These are phyloP conservation scores for Psittacula derbiana DNA, from an alignment of 2,797 vertebrate species.

Conservation along the genomic window DNA sequence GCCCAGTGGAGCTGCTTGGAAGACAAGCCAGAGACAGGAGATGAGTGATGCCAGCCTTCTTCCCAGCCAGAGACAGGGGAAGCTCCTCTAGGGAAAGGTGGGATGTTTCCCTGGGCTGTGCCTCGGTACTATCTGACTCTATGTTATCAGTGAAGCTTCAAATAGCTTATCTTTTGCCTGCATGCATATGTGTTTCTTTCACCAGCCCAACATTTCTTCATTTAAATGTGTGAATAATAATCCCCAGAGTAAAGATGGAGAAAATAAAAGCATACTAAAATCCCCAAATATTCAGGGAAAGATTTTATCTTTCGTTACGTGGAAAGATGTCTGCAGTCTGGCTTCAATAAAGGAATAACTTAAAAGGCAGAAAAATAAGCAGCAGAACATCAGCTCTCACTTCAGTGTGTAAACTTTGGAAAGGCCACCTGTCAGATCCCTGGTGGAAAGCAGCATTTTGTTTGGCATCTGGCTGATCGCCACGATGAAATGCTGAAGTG, in stretches of 20 bases:
- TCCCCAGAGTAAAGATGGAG: neutral
- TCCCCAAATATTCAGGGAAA: neutral
- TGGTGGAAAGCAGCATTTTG: slow-evolving; percentile 67
- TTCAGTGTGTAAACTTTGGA: slow-evolving; percentile 70
- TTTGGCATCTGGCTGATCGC: slow-evolving; percentile 70
- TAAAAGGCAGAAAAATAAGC: slow-evolving; percentile 70
- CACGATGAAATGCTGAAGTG: slow-evolving; percentile 66
- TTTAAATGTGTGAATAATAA: slow-evolving; percentile 29
- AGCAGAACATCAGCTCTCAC: slow-evolving; percentile 70
- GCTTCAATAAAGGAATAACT: slow-evolving; percentile 49
- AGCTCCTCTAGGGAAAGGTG: neutral
- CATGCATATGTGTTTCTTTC: neutral
- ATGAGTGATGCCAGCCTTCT: neutral
- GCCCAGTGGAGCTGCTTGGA: neutral
- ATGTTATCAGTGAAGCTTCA: slow-evolving; percentile 3
- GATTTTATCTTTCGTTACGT: slow-evolving; percentile 51
- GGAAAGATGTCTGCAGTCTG: slow-evolving; percentile 55
- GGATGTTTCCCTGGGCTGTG: neutral
- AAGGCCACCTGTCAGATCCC: slow-evolving; percentile 71
- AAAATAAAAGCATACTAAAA: slow-evolving; percentile 31
- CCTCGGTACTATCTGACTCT: neutral
- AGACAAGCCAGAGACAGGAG: neutral
- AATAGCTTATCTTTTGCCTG: slow-evolving; percentile 16
- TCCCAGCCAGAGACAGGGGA: neutral
- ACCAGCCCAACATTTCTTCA: slow-evolving; percentile 21